Percentiles rank a stretch among this genome's conserved stretches.
Conservation (phyloP, 2,888 invertebrate genomes). For the Troides aeacus region DNA sequence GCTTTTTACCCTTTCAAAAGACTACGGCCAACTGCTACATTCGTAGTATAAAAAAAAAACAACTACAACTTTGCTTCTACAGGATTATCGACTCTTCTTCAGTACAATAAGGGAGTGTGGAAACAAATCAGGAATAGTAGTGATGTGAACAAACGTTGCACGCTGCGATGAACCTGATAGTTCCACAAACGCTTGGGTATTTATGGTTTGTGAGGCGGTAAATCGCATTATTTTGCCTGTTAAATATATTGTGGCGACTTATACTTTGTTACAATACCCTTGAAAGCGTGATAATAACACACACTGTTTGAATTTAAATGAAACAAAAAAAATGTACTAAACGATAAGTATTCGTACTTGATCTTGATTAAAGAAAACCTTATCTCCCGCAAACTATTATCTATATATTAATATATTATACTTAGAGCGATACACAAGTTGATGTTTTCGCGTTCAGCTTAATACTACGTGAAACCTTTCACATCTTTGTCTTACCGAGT, state of each 20-base stretch:
- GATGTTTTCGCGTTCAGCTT: not conserved
- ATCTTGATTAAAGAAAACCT: not conserved
- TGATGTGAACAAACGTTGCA: constrained; percentile 25
- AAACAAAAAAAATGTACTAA: not conserved
- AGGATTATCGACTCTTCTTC: constrained; percentile 21
- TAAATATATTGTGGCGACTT: constrained; percentile 38
- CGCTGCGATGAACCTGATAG: constrained; percentile 38
- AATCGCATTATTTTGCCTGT: constrained; percentile 64
- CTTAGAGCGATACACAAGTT: no score
- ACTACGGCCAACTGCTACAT: constrained; percentile 28
- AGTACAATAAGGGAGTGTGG: constrained; percentile 26
- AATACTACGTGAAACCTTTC: constrained; percentile 4
- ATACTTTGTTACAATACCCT: constrained; percentile 29
- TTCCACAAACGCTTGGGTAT: constrained; percentile 37
- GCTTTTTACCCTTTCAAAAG: constrained; percentile 30
- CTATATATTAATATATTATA: not conserved
- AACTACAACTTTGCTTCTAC: not conserved
- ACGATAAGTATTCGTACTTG: no score
- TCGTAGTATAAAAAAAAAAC: constrained; percentile 15
- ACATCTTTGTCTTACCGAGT: constrained; percentile 12
- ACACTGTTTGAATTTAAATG: not conserved
- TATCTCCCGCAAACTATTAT: not conserved
- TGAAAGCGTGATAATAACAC: constrained; percentile 2
- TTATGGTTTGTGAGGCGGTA: constrained; percentile 45
- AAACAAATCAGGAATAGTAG: constrained; percentile 31